Percentiles rank a stretch among this genome's conserved stretches.
Evolutionary conservation across 2,888 invertebrate species (phyloP).

Genomic region (Bellardia bayeri): DNA sequence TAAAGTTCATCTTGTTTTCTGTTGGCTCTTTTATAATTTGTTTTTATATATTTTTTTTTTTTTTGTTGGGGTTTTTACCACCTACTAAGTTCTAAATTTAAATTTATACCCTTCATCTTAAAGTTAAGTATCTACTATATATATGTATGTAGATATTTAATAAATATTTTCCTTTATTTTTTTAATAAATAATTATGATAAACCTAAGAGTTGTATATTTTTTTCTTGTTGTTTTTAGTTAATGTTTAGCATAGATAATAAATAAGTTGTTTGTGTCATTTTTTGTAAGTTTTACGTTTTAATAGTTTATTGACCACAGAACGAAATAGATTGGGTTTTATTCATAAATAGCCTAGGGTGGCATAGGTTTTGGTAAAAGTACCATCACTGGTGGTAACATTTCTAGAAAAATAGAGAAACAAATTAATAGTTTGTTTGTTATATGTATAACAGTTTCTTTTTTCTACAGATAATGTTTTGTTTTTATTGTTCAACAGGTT

Average conservation of each 20-base stretch:
- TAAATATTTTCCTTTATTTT: constrained; percentile 18
- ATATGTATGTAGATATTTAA: not conserved
- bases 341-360: constrained; percentile 95
- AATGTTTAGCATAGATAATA: constrained; percentile 43
- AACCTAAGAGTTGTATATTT: constrained; percentile 49
- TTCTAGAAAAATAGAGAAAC: constrained; percentile 86
- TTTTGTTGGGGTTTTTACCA: not conserved
- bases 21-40: not conserved
- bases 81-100: constrained; percentile 14
- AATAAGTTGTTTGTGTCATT: constrained; percentile 73
- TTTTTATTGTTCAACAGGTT: not conserved
- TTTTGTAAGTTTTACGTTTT: constrained; percentile 75
- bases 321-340: constrained; percentile 77
- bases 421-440: too few species aligned
- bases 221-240: constrained; percentile 26
- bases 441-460: too few species aligned
- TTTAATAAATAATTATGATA: constrained; percentile 22
- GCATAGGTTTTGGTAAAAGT: constrained; percentile 97
- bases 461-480: too few species aligned
- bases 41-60: not conserved
- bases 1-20: constrained; percentile 6
- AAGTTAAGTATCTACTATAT: constrained; percentile 16
- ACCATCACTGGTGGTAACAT: constrained; percentile 91
- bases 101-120: not conserved
- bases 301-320: constrained; percentile 77